Conservation (phyloP, 2,113 vertebrate genomes). For the Anser brachyrhynchus region DNA sequence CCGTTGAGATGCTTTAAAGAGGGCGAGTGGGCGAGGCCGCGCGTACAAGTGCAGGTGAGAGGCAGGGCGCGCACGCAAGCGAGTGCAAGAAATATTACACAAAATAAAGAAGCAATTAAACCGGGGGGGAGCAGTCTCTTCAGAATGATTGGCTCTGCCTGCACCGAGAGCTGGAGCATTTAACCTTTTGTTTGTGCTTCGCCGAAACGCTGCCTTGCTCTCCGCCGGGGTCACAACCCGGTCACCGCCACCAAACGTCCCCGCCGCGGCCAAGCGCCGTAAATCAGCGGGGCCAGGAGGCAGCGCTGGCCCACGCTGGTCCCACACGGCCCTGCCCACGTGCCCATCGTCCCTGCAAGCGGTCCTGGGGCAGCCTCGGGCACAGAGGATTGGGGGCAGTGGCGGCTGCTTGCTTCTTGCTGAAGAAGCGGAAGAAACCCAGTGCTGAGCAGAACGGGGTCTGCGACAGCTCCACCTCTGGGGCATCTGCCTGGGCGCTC, state of each 20-base stretch:
- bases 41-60: neutral
- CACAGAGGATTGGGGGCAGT: neutral
- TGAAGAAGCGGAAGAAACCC: neutral
- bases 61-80: neutral
- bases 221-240: constrained; percentile 81
- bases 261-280: constrained; percentile 69
- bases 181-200: constrained; percentile 83
- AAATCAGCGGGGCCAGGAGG: constrained; percentile 71
- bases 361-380: neutral
- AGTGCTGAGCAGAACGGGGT: neutral
- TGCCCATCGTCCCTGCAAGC: neutral
- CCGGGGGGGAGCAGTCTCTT: neutral
- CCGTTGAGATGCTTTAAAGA: neutral
- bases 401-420: neutral
- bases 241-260: constrained; percentile 83
- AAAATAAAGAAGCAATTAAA: constrained; percentile 51
- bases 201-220: constrained; percentile 78
- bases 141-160: constrained; percentile 75
- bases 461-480: neutral
- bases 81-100: neutral
- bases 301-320: constrained; percentile 17
- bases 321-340: constrained; percentile 24
- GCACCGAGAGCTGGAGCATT: constrained; percentile 65
- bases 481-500: rapidly evolving
- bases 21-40: neutral